Conservation (phyloP, 2,113 vertebrate genomes). For the Chunga burmeisteri region DNA sequence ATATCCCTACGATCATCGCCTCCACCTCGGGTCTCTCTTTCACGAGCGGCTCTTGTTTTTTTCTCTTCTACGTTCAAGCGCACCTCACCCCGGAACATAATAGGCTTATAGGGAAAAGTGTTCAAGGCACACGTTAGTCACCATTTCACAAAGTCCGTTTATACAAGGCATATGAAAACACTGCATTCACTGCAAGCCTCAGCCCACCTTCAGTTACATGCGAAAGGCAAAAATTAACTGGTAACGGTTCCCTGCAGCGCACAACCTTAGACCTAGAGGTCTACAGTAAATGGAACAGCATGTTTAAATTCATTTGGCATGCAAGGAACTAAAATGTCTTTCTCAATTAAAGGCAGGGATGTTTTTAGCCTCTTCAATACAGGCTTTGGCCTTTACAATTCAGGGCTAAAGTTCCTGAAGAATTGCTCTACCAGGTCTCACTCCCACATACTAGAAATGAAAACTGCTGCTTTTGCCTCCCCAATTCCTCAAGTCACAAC, state of each 20-base stretch:
- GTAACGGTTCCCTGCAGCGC: neutral
- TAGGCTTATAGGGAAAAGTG: conserved; percentile 79
- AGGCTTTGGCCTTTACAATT: neutral
- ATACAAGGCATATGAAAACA: accelerated
- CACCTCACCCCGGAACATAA: conserved; percentile 97
- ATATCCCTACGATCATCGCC: conserved; percentile 90
- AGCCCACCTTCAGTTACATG: accelerated
- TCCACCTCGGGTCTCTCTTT: conserved; percentile 86
- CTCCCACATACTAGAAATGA: neutral
- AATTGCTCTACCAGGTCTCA: neutral
- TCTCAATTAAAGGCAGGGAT: neutral
- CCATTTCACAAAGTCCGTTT: accelerated
- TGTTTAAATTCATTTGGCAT: neutral
- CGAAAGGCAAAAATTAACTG: accelerated
- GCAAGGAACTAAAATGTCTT: neutral
- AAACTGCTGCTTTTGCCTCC: neutral
- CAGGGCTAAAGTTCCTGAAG: neutral
- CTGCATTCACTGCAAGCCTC: accelerated
- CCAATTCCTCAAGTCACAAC: neutral
- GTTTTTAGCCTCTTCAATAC: neutral
- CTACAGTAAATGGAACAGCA: neutral
- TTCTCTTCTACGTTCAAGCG: conserved; percentile 98
- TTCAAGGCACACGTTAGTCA: conserved; percentile 37
- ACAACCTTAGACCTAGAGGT: accelerated
- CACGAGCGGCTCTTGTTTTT: conserved; percentile 91